Base-by-base conservation (phyloP, 2,888 invertebrate species). In the Heliconius erato region DNA sequence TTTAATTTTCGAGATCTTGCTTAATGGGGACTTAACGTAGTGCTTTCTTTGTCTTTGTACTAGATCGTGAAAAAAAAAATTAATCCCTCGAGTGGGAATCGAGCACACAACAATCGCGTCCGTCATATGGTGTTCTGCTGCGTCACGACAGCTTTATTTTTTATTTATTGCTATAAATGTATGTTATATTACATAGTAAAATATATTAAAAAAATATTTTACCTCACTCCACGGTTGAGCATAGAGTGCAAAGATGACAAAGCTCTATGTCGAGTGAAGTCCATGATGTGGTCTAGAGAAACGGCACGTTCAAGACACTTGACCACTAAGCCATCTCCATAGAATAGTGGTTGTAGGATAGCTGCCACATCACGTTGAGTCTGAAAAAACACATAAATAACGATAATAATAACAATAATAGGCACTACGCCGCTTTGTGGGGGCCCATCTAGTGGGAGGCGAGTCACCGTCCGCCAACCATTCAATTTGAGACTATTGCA, bases 221-320 rank as follows among this genome's bases (percentile, higher is more conserved):
- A 98, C 96, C 98, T 97, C 59, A 98, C 98, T 35, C 98, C 97
- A 91, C 99, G 98, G 94, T 99, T 99, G 71, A 99, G 95, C 99
- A 99, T 99, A 7, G 99, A 99, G 94, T 99, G 99, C 81, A 99
- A 96, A 0, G 99, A 99, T 80, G 98, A 98, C 3, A 99, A 96
- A 2, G 99, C 99, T 81, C 99, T 96, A 86, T 99, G 97, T n/a
- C 99, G 97, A 0, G 99, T 99, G 92, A 99, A 99, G 96, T 99
- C 99, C 99, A 99, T 99, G 77, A 99, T 98, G 91, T 99, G 99
- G 90, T 99, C 99, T 89, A 99, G 98, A 49, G 97, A 97, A 92
- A 97, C 97, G 1, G 99, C 98, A 90, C 98, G 99, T 90, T 99
- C 99, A 85, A 99, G 94, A 89, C 99, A 98, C 87, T 98, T 97